Conservation (phyloP, 1,140 invertebrate species). For the Drosophila nebulosa region DNA sequence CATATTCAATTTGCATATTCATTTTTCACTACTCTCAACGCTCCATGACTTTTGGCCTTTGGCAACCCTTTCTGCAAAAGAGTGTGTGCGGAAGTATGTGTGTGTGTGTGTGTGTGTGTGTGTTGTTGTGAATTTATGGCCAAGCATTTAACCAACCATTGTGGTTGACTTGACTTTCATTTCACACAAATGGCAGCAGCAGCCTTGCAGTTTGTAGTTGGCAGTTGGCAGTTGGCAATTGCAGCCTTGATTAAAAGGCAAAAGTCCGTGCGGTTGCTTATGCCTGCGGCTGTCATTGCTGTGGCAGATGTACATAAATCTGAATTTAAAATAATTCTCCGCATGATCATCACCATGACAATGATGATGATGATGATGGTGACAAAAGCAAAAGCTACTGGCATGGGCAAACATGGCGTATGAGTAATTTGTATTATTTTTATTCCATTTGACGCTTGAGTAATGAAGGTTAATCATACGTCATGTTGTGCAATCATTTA, state of each 20-base stretch:
- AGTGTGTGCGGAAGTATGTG: too few species aligned
- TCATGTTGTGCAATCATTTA: constrained; percentile 37
- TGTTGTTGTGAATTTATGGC: constrained; percentile 13
- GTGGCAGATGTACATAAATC: constrained; percentile 73
- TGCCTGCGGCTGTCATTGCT: constrained; percentile 42
- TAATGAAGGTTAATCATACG: constrained; percentile 66
- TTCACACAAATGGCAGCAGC: constrained; percentile 31
- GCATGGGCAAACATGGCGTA: constrained; percentile 40
- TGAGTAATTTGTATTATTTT: constrained; percentile 57
- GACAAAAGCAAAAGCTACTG: constrained; percentile 39
- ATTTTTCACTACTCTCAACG: background rate
- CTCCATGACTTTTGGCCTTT: background rate
- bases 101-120: background rate
- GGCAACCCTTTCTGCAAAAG: background rate
- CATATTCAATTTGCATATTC: background rate
- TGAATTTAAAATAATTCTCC: constrained; percentile 74
- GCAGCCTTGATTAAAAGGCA: constrained; percentile 70
- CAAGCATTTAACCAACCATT: constrained; percentile 34
- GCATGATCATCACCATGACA: constrained; percentile 20
- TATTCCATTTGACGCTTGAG: constrained; percentile 25
- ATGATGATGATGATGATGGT: constrained; percentile 10
- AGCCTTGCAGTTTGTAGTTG: background rate
- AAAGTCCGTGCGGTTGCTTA: constrained; percentile 26
- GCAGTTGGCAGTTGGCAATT: too few species aligned
- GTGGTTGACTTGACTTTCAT: constrained; percentile 27